Percentiles rank a stretch among this genome's conserved stretches.
These are phyloP conservation scores for Chelon auratus DNA, from an alignment of 2,797 vertebrate species.

Conservation along the genomic window DNA sequence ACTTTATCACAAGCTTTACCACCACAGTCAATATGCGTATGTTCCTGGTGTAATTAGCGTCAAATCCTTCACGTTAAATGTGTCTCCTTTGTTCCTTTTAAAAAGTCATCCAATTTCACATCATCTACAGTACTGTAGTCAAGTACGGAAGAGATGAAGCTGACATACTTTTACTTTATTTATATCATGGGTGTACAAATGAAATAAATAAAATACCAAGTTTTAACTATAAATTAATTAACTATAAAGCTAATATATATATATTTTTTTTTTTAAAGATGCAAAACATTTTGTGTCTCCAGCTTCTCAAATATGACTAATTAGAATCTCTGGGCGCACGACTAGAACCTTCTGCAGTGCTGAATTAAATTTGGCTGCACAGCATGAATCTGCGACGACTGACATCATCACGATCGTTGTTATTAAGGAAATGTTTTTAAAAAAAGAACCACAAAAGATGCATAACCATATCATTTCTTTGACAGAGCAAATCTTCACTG, in stretches of 20 bases:
- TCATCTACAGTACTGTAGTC: background rate
- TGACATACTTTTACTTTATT: no score
- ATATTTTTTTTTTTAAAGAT: background rate
- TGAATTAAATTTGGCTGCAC: slow-evolving; percentile 10
- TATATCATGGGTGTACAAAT: background rate
- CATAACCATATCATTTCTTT: background rate
- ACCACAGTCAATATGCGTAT: background rate
- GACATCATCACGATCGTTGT: background rate
- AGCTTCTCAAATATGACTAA: background rate
- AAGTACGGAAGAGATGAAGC: no score
- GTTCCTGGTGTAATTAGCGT: background rate
- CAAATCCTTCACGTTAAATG: background rate
- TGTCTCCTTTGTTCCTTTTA: background rate
- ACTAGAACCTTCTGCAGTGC: background rate
- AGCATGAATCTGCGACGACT: background rate
- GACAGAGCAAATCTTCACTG: background rate
- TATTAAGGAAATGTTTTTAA: background rate
- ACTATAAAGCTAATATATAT: no score
- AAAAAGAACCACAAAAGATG: background rate
- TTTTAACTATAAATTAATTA: background rate
- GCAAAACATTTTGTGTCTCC: no score
- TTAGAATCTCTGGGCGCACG: background rate
- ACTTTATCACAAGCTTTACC: background rate
- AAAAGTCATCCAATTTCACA: background rate
- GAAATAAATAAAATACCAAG: background rate